phyloP scores from a whole-genome alignment of 2,113 vertebrate species.

The Columbina picui region DNA sequence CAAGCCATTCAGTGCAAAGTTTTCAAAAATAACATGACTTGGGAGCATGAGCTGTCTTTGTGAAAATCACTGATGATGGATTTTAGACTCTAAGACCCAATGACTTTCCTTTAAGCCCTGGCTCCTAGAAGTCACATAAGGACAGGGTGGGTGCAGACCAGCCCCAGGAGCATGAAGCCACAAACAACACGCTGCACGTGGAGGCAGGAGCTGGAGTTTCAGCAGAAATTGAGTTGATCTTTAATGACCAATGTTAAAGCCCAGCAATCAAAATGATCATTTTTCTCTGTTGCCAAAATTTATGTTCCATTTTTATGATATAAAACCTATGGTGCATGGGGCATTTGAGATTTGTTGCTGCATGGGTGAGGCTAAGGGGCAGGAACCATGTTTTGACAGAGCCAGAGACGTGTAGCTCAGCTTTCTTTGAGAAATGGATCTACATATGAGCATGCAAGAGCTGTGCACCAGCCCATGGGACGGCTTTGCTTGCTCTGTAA shows the following conservation, averaged over 20 bases:
- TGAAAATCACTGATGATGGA: background rate
- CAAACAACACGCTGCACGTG: background rate
- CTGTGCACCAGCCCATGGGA: background rate
- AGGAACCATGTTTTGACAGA: background rate
- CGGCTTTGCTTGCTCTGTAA: background rate
- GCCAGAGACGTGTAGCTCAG: background rate
- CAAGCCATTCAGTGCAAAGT: background rate
- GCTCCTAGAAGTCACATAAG: background rate
- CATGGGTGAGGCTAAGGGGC: background rate
- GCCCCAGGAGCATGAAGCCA: background rate
- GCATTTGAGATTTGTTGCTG: background rate
- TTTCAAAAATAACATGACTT: background rate
- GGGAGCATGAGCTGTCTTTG: background rate
- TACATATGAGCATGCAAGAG: accelerated
- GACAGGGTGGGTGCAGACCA: background rate
- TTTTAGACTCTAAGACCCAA: background rate
- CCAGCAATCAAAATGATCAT: background rate
- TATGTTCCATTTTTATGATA: background rate
- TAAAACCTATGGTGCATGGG: background rate
- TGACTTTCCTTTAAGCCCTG: background rate
- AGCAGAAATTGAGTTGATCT: background rate
- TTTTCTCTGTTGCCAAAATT: background rate
- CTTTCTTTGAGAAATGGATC: background rate
- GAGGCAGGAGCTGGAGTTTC: background rate
- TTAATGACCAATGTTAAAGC: background rate